Conservation (phyloP, 2,113 vertebrate species). For the Addax nasomaculatus region DNA sequence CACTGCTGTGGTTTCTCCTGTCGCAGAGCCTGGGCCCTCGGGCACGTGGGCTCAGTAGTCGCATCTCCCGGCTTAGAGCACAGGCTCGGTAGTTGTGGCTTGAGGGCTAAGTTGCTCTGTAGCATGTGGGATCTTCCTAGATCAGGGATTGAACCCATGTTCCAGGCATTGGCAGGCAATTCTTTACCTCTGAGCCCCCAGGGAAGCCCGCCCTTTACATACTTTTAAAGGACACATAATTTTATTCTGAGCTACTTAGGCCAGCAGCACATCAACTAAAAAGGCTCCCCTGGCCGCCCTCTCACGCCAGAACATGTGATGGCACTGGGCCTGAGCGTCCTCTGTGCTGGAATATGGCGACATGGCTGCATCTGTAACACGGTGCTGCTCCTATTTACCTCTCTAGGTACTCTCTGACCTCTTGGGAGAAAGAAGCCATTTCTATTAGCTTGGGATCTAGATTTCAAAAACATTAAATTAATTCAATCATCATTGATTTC, state of each 20-base stretch:
- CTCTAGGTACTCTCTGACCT: not conserved
- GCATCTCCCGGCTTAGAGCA: fast-evolving
- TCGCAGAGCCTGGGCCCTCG: not conserved
- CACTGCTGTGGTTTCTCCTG: not conserved
- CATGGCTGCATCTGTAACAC: not conserved
- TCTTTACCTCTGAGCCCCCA: not conserved
- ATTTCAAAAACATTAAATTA: not conserved
- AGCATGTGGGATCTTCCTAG: not conserved
- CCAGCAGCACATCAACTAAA: not conserved
- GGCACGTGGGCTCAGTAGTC: fast-evolving
- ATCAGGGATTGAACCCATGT: not conserved
- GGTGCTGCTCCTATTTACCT: not conserved
- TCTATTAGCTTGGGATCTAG: not conserved
- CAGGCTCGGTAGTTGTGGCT: not conserved
- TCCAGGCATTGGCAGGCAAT: not conserved
- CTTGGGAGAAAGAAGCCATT: not conserved
- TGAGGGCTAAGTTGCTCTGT: not conserved
- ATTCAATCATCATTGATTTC: not conserved
- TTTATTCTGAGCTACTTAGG: not conserved
- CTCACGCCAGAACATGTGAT: not conserved
- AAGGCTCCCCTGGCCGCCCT: not conserved
- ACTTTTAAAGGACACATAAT: not conserved
- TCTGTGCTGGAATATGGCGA: not conserved
- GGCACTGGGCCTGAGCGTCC: too few species aligned
- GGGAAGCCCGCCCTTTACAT: not conserved